Conservation (phyloP, 30 jellyfish, hydroid and myxozoan genomes). For the Cassiopea andromeda region DNA sequence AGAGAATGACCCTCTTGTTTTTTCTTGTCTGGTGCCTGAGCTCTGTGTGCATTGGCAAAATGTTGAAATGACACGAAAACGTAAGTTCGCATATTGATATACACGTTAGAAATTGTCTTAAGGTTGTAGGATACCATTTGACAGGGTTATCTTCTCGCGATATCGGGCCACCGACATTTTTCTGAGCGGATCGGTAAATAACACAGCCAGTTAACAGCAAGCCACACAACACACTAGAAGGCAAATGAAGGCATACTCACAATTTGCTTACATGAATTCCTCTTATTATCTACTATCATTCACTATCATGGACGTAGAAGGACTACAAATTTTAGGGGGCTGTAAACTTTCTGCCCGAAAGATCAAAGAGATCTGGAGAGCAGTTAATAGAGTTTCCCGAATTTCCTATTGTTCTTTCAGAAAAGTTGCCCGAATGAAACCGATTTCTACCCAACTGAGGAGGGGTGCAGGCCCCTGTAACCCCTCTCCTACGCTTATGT, state of each 20-base stretch:
- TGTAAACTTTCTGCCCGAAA: too few species aligned
- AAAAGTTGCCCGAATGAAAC: too few species aligned
- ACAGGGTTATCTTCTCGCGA: conserved; percentile 73
- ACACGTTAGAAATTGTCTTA: conserved; percentile 81
- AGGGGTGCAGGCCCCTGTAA: too few species aligned
- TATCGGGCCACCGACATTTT: conserved; percentile 84
- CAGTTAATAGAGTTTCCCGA: too few species aligned
- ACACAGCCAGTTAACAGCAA: conserved; percentile 83
- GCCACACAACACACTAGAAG: conserved; percentile 89
- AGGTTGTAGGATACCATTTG: conserved; percentile 75
- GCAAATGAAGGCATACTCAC: not conserved
- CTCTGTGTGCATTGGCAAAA: conserved; percentile 95
- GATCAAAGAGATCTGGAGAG: too few species aligned
- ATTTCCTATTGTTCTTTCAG: too few species aligned
- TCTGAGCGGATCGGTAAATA: conserved; percentile 76
- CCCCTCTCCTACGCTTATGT: too few species aligned
- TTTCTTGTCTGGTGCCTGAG: conserved; percentile 87
- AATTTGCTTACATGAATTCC: too few species aligned
- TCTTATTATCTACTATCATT: too few species aligned
- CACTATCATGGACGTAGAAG: too few species aligned
- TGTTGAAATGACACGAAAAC: conserved; percentile 93
- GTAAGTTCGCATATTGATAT: conserved; percentile 87
- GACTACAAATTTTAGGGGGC: too few species aligned
- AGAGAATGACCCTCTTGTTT: conserved; percentile 83
- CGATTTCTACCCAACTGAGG: too few species aligned